Base-by-base conservation (phyloP, 2,797 vertebrate species). In the Fistularia commersonii region DNA sequence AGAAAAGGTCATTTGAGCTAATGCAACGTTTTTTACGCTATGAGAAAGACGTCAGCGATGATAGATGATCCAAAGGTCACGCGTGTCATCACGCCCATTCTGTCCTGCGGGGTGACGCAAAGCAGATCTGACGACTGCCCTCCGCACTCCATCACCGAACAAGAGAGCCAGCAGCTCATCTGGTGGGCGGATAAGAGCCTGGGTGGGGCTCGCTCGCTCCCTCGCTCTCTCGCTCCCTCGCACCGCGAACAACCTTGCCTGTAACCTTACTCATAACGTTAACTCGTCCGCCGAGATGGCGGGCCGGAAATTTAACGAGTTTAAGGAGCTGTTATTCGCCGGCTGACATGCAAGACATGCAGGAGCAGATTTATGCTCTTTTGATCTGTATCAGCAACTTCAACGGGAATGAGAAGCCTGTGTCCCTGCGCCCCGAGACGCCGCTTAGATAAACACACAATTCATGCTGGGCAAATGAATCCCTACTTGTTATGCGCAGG, bases 1-100 rank as follows among this genome's bases (percentile, higher is more conserved):
- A 74, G 64, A 64, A 81, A 82, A 86, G 82, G 80, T 82, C 79
- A 79, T 82, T 83, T 67, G 76, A 51, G 73, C 66, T 81, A 80
- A 73, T 81, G 79, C 43, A 75, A 80, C 64, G 65, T 73, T 80
- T 81, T 74, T 79, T 70, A 77, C 76, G 64, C 70, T 35, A 23
- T 7, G 64, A 70, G 64, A 73, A 58, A 76, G 61, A 79, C 13
- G 61, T 76, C 61, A 55, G 49, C 8, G 7, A 43, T 64, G 78
- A 80, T 70, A 59, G 76, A 78, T 72, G 77, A 80, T 75, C 69
- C 68, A 82, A 80, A 86, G 83, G 83, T 83, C 74, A 15, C 31
- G 37, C 0, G 56, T 76, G 82, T 69, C 79, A 71, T 64, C 64
- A 62, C 69, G 56, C 79, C 80, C 77, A 54, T 76, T 73, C 54